A percentile compares a stretch with the other conserved stretches of the same genome.
Conservation (phyloP, 2,888 invertebrate genomes). For the Geotrupes spiniger region DNA sequence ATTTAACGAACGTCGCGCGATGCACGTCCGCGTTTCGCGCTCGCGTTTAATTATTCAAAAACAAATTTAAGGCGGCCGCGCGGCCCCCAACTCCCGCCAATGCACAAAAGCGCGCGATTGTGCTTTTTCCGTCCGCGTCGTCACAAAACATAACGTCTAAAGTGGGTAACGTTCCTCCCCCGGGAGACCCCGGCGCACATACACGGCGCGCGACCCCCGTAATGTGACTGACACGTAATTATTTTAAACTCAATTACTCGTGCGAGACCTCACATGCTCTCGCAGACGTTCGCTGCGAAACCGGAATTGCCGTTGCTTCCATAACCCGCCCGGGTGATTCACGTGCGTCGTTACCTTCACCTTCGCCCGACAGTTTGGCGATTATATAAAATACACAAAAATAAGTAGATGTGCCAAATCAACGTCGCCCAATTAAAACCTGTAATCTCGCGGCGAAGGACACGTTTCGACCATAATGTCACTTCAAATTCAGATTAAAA, state of each 20-base stretch:
- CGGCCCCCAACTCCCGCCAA: slow-evolving; percentile 19
- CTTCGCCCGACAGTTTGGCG: neutral
- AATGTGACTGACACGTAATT: slow-evolving; percentile 24
- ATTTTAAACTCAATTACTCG: slow-evolving; percentile 24
- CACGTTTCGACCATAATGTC: no score
- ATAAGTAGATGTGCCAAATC: no score
- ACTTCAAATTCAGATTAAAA: no score
- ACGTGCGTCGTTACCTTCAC: neutral
- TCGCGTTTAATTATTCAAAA: slow-evolving; percentile 26
- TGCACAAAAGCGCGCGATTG: slow-evolving; percentile 21
- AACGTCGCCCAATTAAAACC: no score
- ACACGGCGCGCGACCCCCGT: slow-evolving; percentile 12
- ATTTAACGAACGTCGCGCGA: neutral
- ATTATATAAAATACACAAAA: no score
- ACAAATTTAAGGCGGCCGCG: slow-evolving; percentile 23
- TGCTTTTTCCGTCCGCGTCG: slow-evolving; percentile 25
- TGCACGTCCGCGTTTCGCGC: slow-evolving; percentile 19
- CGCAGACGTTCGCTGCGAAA: slow-evolving; percentile 18
- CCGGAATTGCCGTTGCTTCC: slow-evolving; percentile 7
- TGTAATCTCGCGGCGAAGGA: no score
- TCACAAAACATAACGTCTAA: slow-evolving; percentile 28
- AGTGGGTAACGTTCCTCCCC: slow-evolving; percentile 28
- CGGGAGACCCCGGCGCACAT: slow-evolving; percentile 18
- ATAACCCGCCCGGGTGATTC: neutral
- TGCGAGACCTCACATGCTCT: slow-evolving; percentile 14